These are phyloP conservation scores for Oenanthe melanoleuca DNA, from an alignment of 2,113 vertebrate genomes.

Conservation along the genomic window DNA sequence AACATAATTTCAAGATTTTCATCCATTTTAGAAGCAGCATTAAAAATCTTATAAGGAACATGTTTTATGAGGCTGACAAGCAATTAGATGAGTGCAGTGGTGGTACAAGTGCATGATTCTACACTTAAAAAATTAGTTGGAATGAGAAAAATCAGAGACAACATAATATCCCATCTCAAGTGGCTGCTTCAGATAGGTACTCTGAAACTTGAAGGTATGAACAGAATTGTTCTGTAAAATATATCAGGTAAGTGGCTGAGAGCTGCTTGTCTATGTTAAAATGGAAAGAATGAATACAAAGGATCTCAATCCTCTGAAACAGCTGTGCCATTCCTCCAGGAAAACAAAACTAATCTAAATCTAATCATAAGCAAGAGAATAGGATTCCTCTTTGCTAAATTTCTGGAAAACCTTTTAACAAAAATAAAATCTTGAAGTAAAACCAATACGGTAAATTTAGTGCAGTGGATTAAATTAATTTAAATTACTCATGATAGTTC, in stretches of 20 bases:
- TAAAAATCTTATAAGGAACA: constrained; percentile 52
- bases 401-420: neutral
- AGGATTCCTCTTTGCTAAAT: neutral
- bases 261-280: neutral
- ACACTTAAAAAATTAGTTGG: neutral
- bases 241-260: neutral
- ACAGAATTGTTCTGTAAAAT: neutral
- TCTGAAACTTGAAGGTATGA: neutral
- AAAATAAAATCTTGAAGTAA: neutral
- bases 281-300: neutral
- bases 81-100: neutral
- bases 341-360: neutral
- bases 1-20: constrained; percentile 47
- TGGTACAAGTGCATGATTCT: neutral
- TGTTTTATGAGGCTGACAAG: neutral
- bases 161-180: neutral
- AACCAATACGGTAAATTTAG: neutral
- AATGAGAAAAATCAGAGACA: neutral
- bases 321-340: neutral
- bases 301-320: neutral
- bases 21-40: constrained; percentile 46
- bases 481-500: neutral
- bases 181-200: neutral
- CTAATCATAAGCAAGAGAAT: neutral
- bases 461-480: neutral